Conservation (phyloP, 2,888 invertebrate species). For the Brachypalpus laphriformis region DNA sequence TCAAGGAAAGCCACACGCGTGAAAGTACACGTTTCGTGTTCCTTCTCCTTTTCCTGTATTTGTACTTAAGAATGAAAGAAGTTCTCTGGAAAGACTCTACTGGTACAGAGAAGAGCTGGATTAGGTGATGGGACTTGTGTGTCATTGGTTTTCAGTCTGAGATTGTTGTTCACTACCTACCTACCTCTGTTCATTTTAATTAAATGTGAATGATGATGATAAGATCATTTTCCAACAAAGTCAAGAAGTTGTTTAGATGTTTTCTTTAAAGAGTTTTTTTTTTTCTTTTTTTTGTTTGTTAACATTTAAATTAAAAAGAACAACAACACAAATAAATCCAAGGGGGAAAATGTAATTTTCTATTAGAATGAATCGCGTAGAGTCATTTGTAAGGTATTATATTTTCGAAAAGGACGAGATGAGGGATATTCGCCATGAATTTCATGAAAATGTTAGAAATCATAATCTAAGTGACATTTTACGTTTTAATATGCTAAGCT, state of each 20-base stretch:
- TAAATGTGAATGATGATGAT: slow-evolving; percentile 41
- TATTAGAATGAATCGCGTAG: slow-evolving; percentile 1
- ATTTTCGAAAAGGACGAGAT: too few species aligned
- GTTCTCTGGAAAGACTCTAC: too few species aligned
- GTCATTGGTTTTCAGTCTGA: slow-evolving; percentile 4
- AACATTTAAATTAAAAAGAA: slow-evolving; percentile 18
- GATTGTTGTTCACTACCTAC: neutral
- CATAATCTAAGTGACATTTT: neutral
- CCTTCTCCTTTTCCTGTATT: neutral
- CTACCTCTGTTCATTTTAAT: slow-evolving; percentile 23
- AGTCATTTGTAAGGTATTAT: neutral
- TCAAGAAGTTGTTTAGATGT: neutral
- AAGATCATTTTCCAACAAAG: slow-evolving; percentile 22
- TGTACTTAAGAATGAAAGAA: neutral
- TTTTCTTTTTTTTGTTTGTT: neutral
- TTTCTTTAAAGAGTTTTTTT: neutral
- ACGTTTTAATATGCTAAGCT: neutral
- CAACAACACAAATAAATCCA: slow-evolving; percentile 7
- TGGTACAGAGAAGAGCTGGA: neutral
- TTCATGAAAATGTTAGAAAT: neutral
- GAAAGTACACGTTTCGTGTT: neutral
- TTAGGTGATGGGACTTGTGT: slow-evolving; percentile 2
- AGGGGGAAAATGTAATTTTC: slow-evolving; percentile 7
- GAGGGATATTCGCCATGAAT: neutral
- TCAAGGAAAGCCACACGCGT: slow-evolving; percentile 1